Conservation (phyloP, 2,797 vertebrate genomes). For the Syngnathus rostellatus region DNA sequence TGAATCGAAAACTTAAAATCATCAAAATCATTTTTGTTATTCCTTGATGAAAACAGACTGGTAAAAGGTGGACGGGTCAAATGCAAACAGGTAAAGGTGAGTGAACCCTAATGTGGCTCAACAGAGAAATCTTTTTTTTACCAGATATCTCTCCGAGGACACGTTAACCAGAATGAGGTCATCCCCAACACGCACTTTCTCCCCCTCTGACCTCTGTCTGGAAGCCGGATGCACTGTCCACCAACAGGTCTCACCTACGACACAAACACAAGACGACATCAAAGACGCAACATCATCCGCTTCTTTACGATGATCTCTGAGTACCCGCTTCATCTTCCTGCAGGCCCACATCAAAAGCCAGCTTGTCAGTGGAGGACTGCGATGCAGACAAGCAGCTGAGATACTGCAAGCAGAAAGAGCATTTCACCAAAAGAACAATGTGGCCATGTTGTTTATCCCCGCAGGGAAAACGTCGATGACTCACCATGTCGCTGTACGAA, state of each 20-base stretch:
- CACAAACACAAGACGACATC: background rate
- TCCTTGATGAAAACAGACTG: too few relatives aligned
- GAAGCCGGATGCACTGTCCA: conserved; percentile 96
- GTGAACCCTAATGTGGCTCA: too few relatives aligned
- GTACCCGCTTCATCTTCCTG: conserved; percentile 84
- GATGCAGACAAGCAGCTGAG: conserved; percentile 87
- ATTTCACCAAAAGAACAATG: conserved; percentile 11
- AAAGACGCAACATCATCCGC: background rate
- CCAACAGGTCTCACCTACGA: conserved; percentile 87
- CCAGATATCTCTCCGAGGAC: conserved; percentile 90
- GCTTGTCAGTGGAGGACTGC: conserved; percentile 82
- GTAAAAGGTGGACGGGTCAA: too few relatives aligned
- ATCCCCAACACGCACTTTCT: conserved; percentile 90
- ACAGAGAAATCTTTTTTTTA: conserved; percentile 45
- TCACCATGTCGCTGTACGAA: conserved; percentile 87
- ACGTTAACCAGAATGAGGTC: conserved; percentile 91
- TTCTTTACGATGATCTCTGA: background rate
- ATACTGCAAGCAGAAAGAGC: conserved; percentile 62
- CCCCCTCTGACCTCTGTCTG: conserved; percentile 93
- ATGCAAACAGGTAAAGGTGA: too few relatives aligned
- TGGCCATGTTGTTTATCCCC: background rate
- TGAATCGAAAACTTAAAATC: too few relatives aligned
- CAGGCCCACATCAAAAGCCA: conserved; percentile 92
- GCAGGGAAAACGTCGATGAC: conserved; percentile 5
- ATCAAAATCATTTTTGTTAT: too few relatives aligned